Percentiles rank a stretch among this genome's conserved stretches.
These are phyloP conservation scores for Siniperca knerii DNA, from an alignment of 2,113 vertebrate genomes.

Conservation along the genomic window DNA sequence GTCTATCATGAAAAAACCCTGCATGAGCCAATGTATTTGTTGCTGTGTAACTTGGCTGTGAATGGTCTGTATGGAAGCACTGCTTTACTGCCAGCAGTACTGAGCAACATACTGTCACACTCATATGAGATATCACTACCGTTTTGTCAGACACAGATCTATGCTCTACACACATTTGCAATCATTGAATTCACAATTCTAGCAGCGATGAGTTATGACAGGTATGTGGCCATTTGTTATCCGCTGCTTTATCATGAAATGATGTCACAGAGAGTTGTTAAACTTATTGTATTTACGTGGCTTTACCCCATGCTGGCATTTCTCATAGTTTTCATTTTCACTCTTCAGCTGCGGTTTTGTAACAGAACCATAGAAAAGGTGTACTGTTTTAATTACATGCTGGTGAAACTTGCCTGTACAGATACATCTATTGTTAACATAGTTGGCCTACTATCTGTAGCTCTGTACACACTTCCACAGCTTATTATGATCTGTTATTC, in stretches of 20 bases:
- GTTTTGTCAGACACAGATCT: conserved; percentile 66
- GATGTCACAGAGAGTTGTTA: conserved; percentile 66
- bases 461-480: conserved; percentile 55
- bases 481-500: conserved; percentile 68
- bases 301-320: conserved; percentile 62
- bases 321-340: conserved; percentile 51
- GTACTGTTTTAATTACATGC: conserved; percentile 64
- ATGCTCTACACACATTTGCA: conserved; percentile 67
- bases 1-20: conserved; percentile 59
- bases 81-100: conserved; percentile 57
- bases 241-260: conserved; percentile 70
- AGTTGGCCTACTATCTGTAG: conserved; percentile 38
- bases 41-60: conserved; percentile 70
- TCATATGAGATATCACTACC: conserved; percentile 58
- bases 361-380: conserved; percentile 53
- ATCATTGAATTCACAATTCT: conserved; percentile 72
- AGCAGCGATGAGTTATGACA: conserved; percentile 76
- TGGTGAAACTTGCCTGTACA: conserved; percentile 70
- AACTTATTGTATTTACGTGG: conserved; percentile 62
- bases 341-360: conserved; percentile 66
- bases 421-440: conserved; percentile 54
- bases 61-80: conserved; percentile 73
- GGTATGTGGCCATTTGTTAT: conserved; percentile 73
- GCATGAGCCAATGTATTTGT: conserved; percentile 72
- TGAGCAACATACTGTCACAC: conserved; percentile 52